Conservation (phyloP, 2,113 vertebrate genomes). For the Hippocampus guttulatus region DNA sequence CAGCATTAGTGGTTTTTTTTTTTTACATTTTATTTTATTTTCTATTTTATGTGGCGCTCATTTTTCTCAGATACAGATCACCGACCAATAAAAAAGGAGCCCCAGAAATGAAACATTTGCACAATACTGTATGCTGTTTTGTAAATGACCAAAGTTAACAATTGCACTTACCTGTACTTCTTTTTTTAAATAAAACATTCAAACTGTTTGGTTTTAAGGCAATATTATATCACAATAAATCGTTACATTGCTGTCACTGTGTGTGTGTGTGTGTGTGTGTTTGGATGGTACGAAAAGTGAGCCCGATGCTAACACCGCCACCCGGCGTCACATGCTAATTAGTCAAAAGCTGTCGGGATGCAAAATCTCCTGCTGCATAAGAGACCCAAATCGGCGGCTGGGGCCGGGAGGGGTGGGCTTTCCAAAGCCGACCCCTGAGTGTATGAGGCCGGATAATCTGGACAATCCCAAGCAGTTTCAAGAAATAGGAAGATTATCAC, state of each 20-base stretch:
- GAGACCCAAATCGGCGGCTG: conserved; percentile 63
- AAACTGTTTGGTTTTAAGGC: conserved; percentile 23
- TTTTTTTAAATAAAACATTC: conserved; percentile 8
- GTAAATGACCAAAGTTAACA: conserved; percentile 15
- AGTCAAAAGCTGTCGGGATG: conserved; percentile 71
- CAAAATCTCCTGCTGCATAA: conserved; percentile 66
- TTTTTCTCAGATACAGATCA: neutral
- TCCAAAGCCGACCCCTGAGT: conserved; percentile 63
- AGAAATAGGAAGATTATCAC: conserved; percentile 81
- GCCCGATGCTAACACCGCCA: conserved; percentile 53
- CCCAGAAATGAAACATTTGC: neutral
- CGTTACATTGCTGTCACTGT: conserved; percentile 15
- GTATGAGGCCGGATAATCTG: conserved; percentile 74
- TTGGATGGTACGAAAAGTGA: conserved; percentile 64
- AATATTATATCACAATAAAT: conserved; percentile 38
- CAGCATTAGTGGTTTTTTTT: neutral
- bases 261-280: neutral
- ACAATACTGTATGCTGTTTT: neutral
- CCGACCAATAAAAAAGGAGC: neutral
- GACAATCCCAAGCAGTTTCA: conserved; percentile 74
- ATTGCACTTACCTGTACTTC: conserved; percentile 25
- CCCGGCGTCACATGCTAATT: conserved; percentile 72
- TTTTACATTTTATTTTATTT: neutral
- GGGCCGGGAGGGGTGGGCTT: conserved; percentile 34
- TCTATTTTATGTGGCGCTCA: neutral